These are phyloP conservation scores for Narcine bancroftii DNA, from an alignment of 2,113 vertebrate species.

Conservation along the genomic window DNA sequence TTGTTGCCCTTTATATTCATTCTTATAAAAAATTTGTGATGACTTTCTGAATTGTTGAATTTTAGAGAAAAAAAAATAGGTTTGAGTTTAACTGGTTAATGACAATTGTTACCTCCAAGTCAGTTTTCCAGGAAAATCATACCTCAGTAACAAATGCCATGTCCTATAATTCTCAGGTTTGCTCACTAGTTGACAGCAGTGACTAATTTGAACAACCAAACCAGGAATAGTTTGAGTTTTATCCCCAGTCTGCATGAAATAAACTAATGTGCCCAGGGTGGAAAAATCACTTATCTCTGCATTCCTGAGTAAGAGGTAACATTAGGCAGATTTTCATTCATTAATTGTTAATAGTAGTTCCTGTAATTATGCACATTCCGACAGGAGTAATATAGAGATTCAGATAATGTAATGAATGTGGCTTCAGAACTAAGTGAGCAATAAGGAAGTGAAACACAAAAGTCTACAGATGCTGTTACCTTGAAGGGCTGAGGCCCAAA, in stretches of 20 bases:
- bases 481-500: too few species aligned
- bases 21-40: background rate
- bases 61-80: background rate
- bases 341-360: background rate
- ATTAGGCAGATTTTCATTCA: background rate
- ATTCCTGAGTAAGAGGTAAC: background rate
- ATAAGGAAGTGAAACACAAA: too few species aligned
- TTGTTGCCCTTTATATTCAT: background rate
- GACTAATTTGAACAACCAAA: background rate
- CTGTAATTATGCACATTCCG: background rate
- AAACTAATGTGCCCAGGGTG: background rate
- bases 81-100: background rate
- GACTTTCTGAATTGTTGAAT: background rate
- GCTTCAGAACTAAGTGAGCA: too few species aligned
- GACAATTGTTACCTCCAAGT: background rate
- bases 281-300: background rate
- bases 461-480: too few species aligned
- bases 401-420: background rate
- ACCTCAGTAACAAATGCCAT: background rate
- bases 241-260: background rate
- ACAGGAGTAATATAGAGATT: background rate
- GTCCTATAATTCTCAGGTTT: background rate
- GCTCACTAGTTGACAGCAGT: background rate
- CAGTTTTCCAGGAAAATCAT: background rate
- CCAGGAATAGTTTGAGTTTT: background rate